Base-by-base conservation (phyloP, 2,888 invertebrate species). In the Erebia epiphron region DNA sequence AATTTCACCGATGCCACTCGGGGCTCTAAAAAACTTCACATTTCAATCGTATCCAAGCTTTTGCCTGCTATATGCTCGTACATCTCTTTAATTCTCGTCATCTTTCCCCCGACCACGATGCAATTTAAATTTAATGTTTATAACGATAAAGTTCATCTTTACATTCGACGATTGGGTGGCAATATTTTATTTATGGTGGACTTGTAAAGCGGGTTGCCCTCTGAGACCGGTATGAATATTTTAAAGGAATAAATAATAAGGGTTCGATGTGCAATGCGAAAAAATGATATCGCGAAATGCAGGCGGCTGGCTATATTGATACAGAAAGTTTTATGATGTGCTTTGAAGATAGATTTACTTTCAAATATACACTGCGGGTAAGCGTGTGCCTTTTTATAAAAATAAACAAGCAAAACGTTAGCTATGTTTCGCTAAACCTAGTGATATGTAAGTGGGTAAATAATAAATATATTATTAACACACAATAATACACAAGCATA, bases 241-340 rank as follows among this genome's bases (percentile, higher is more conserved):
- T 69, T 64, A 69, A 69, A 63, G 63, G 57, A 64, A 69, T 64
- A 57, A 69, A 69, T 64, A 57, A 69, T 64, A 64, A 66, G 49
- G 62, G 67, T 67, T 69, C 49, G 57, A 64, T 69, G 57, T 63
- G 43, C 64, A 61, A 63, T 64, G 56, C 54, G 68, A 54, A 67
- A 58, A 58, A 68, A 56, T 64, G 21, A 50, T 69, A 69, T 69
- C 69, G 69, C 50, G 35, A 57, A 46, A 49, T 64, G 49, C 69
- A 69, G 62, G 50, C 69, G 35, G 56, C 8, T 61, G 13, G 7
- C 46, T 61, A 61, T 46, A 61, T 46, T 43, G 61, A 35, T 41
- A 10, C 10, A 2, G 54, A 16, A 16, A 54, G 54, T 18, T 10
- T 18, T 54, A 54, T 18, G 54, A 54, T 16, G n/a, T 14, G n/a